These are phyloP conservation scores for Scatophagus argus DNA, from an alignment of 2,113 vertebrate genomes.

Conservation along the genomic window DNA sequence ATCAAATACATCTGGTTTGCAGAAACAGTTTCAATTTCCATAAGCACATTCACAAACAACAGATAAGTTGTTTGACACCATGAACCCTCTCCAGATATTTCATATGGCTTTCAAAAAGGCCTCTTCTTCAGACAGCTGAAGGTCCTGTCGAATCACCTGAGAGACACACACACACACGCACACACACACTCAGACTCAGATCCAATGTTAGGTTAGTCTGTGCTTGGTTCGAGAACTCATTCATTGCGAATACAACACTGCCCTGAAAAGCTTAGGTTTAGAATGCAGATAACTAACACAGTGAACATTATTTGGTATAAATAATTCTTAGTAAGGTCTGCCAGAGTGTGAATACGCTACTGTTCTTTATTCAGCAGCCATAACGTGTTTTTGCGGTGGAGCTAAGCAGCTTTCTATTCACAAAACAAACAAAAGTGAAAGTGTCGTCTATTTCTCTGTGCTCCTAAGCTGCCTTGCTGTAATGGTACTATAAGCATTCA, in stretches of 20 bases:
- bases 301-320: no score
- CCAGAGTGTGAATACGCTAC: neutral
- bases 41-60: neutral
- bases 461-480: neutral
- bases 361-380: neutral
- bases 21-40: neutral
- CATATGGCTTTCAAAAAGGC: neutral
- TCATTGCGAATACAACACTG: neutral
- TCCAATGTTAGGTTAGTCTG: constrained; percentile 8
- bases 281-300: neutral
- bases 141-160: neutral
- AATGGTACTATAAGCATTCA: neutral
- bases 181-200: neutral
- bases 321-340: neutral
- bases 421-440: constrained; percentile 40
- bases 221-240: neutral
- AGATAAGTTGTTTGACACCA: neutral
- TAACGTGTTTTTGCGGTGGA: neutral
- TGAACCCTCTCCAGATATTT: neutral
- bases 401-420: neutral
- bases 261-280: neutral
- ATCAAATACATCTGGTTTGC: neutral
- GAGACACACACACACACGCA: constrained; percentile 11
- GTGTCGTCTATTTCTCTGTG: neutral
- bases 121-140: neutral